phyloP scores from a whole-genome alignment of 1,140 invertebrate species.

The Lanistes nyassanus region DNA sequence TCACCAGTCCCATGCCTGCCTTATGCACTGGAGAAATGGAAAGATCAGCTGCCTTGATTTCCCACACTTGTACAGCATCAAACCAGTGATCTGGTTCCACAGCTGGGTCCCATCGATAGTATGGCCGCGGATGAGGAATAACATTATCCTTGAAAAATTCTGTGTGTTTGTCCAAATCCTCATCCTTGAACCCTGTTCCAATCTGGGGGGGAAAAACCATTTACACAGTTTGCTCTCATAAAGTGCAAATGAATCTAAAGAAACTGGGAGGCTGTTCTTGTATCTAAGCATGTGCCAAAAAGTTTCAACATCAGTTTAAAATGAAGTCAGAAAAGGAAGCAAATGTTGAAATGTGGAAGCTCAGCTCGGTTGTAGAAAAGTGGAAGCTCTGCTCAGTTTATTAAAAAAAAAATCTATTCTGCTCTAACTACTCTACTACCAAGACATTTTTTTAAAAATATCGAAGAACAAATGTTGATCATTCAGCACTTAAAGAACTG shows the following conservation, averaged over 20 bases:
- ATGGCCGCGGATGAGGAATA: slow-evolving; percentile 81
- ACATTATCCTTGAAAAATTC: slow-evolving; percentile 81
- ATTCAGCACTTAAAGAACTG: too few species aligned
- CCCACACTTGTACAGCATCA: slow-evolving; percentile 92
- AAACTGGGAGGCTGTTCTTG: not conserved
- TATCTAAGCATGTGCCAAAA: not conserved
- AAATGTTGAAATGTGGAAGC: too few species aligned
- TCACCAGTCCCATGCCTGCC: slow-evolving; percentile 87
- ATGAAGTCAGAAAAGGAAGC: not conserved
- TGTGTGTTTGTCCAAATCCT: slow-evolving; percentile 82
- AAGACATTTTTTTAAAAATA: too few species aligned
- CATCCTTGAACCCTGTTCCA: slow-evolving; percentile 97
- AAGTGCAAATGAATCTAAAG: not conserved
- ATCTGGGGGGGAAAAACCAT: slow-evolving; percentile 74
- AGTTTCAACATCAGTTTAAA: not conserved
- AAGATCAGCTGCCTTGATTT: slow-evolving; percentile 98
- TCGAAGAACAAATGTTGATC: too few species aligned
- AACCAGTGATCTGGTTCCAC: slow-evolving; percentile 96
- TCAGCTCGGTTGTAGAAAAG: too few species aligned
- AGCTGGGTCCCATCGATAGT: slow-evolving; percentile 81
- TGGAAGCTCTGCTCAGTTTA: too few species aligned
- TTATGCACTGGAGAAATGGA: slow-evolving; percentile 94
- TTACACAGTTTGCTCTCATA: not conserved
- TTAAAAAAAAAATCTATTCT: too few species aligned
- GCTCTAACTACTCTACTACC: too few species aligned